A percentile compares a stretch with the other conserved stretches of the same genome.
These are phyloP conservation scores for Poecile montanus DNA, from an alignment of 2,797 vertebrate genomes.

Conservation along the genomic window DNA sequence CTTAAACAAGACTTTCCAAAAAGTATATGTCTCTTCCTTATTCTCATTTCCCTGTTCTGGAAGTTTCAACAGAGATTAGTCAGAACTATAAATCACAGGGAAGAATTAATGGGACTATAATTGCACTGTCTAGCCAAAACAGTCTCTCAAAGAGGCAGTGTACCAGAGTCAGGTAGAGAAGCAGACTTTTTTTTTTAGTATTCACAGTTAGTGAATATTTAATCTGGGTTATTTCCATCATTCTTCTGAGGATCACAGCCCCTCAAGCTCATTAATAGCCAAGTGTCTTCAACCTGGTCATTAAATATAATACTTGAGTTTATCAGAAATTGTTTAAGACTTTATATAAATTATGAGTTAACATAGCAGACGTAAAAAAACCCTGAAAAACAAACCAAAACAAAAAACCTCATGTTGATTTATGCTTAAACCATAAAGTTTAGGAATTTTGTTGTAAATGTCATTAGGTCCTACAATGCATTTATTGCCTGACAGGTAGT, in stretches of 20 bases:
- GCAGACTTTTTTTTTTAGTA: background rate
- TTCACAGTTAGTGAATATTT: background rate
- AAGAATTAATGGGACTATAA: background rate
- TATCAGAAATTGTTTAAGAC: background rate
- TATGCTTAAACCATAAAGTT: background rate
- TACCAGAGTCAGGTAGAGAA: background rate
- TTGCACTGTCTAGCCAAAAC: background rate
- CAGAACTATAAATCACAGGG: background rate
- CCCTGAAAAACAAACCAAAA: background rate
- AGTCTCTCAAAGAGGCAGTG: background rate
- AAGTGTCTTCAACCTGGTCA: background rate
- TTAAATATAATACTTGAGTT: background rate
- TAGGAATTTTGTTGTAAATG: background rate
- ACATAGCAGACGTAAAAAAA: background rate
- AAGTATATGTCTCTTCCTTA: background rate
- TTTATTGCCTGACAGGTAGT: background rate
- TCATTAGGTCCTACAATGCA: background rate
- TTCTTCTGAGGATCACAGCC: background rate
- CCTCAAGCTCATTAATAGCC: background rate
- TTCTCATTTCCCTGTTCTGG: background rate
- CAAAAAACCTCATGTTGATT: accelerated
- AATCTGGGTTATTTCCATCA: background rate
- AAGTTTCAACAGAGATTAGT: background rate
- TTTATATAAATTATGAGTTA: background rate
- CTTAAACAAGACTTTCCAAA: background rate